Evolutionary conservation across 2,888 invertebrate species (phyloP).

Genomic region (Drosophila trichaetosa): DNA sequence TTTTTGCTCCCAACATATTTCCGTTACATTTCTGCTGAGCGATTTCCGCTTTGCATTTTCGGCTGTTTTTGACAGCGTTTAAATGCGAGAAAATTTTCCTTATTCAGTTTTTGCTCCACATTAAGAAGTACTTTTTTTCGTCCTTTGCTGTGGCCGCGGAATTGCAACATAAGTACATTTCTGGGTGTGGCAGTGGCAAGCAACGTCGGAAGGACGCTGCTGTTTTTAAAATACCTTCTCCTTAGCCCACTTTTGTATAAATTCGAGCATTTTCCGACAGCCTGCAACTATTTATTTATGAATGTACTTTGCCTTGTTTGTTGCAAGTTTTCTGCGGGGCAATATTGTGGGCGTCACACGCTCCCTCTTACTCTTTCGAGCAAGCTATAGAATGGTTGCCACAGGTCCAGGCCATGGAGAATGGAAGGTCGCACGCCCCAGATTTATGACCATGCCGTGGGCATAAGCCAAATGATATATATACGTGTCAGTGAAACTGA

Average conservation of each 20-base stretch:
- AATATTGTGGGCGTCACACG: conserved; percentile 21
- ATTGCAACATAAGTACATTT: conserved; percentile 42
- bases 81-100: conserved; percentile 65
- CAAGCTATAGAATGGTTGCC: conserved; percentile 32
- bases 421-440: conserved; percentile 41
- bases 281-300: conserved; percentile 68
- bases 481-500: conserved; percentile 38
- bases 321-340: conserved; percentile 43
- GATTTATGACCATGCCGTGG: conserved; percentile 62
- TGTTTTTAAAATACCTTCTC: conserved; percentile 5
- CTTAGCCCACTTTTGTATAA: conserved; percentile 3
- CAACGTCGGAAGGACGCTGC: conserved; percentile 36
- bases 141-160: conserved; percentile 6
- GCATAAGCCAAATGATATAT: conserved; percentile 51
- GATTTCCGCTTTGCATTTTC: background rate
- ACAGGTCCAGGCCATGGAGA: background rate
- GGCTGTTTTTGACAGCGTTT: conserved; percentile 38
- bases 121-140: conserved; percentile 11
- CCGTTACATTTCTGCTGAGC: background rate
- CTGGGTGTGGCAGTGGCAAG: conserved; percentile 20
- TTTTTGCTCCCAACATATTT: background rate
- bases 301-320: conserved; percentile 41
- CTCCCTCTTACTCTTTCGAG: conserved; percentile 14
- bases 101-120: conserved; percentile 48
- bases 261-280: conserved; percentile 48